These are phyloP conservation scores for Euleptes europaea DNA, from an alignment of 2,113 vertebrate species.

Conservation along the genomic window DNA sequence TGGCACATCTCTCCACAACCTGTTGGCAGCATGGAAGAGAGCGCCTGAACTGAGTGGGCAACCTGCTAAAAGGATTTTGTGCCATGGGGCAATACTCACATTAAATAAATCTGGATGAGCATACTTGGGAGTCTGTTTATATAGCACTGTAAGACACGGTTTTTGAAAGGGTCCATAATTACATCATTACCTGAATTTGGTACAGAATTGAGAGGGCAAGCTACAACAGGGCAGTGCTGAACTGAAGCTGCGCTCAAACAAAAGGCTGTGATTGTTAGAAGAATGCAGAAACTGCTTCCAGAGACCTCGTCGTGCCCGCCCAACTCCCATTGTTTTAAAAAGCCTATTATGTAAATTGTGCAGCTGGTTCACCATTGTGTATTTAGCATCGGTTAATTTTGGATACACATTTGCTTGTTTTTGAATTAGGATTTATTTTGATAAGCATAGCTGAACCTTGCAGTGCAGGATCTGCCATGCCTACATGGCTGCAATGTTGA, in stretches of 20 bases:
- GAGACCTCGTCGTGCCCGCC: neutral
- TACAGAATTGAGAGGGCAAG: neutral
- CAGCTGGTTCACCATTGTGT: constrained; percentile 3
- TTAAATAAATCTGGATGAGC: neutral
- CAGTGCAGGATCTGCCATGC: neutral
- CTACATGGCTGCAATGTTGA: neutral
- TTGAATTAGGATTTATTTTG: neutral
- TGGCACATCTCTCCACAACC: too few relatives aligned
- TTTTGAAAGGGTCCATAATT: neutral
- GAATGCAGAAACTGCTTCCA: neutral
- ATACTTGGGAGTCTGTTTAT: constrained; percentile 2
- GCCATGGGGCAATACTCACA: neutral
- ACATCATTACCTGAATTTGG: constrained; percentile 20
- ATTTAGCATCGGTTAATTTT: neutral
- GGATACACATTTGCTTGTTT: neutral
- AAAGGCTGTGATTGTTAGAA: constrained; percentile 1
- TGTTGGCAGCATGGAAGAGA: too few relatives aligned
- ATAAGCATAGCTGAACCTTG: neutral
- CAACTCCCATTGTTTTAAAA: neutral
- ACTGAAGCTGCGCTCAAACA: constrained; percentile 3
- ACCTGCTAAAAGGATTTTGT: neutral
- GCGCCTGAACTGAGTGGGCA: too few relatives aligned
- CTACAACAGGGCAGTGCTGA: neutral
- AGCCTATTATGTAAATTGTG: neutral
- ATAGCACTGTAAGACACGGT: constrained; percentile 2